Percentiles rank a stretch among this genome's conserved stretches.
These are phyloP conservation scores for Norana najaformis DNA, from an alignment of 2,888 invertebrate genomes.

Conservation along the genomic window DNA sequence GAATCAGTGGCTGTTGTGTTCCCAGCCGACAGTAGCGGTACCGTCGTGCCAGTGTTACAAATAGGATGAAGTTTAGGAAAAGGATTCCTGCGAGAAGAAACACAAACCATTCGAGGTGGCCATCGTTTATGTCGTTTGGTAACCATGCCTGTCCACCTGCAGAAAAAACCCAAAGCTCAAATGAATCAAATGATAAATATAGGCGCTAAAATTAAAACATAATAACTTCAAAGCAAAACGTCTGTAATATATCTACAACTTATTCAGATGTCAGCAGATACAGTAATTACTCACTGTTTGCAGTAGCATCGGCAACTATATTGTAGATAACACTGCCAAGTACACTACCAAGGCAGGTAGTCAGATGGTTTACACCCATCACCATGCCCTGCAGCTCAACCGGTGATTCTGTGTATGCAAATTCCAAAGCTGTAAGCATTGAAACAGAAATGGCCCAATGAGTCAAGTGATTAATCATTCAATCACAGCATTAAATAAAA, in stretches of 20 bases:
- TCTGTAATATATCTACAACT: background rate
- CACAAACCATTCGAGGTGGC: constrained; percentile 50
- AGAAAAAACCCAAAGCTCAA: background rate
- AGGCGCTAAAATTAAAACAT: too few relatives aligned
- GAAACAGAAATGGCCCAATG: background rate
- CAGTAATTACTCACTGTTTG: constrained; percentile 46
- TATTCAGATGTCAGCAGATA: background rate
- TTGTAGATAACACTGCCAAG: constrained; percentile 50
- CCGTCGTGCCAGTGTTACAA: constrained; percentile 46
- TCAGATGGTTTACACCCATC: constrained; percentile 55
- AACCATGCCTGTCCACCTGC: constrained; percentile 46
- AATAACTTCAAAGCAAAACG: background rate
- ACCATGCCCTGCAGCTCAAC: constrained; percentile 53
- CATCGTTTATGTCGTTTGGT: constrained; percentile 51
- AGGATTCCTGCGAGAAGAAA: constrained; percentile 50
- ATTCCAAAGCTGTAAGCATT: constrained; percentile 52
- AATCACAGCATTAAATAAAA: background rate
- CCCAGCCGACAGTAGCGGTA: constrained; percentile 43
- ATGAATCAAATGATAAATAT: too few relatives aligned
- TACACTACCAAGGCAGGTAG: constrained; percentile 54
- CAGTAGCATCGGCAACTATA: constrained; percentile 49
- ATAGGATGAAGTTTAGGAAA: constrained; percentile 47
- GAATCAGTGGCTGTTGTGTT: constrained; percentile 21
- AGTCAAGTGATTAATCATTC: background rate
- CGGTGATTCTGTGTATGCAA: constrained; percentile 57